Evolutionary conservation across 2,113 vertebrate species (phyloP).

Genomic region (Mastomys natalensis): DNA sequence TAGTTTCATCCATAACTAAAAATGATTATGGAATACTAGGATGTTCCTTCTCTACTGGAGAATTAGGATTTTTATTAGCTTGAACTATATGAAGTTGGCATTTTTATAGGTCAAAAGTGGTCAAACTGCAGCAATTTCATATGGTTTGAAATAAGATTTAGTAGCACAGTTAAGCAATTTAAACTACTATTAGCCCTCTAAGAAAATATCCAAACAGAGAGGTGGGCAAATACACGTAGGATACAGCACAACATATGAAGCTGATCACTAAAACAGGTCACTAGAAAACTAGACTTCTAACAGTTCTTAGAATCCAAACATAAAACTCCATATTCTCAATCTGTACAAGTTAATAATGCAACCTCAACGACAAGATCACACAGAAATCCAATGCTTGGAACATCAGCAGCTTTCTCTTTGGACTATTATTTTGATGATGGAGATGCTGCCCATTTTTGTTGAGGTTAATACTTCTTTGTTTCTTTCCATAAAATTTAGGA

Average conservation of each 20-base stretch:
- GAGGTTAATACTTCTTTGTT: conserved; percentile 31
- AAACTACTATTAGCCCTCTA: not conserved
- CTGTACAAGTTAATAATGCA: not conserved
- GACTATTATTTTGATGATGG: not conserved
- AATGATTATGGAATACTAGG: conserved; percentile 16
- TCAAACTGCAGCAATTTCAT: conserved; percentile 26
- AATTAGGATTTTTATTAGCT: conserved; percentile 45
- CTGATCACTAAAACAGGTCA: not conserved
- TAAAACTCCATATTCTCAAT: not conserved
- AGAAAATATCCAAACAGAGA: conserved; percentile 54
- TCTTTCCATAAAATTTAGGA: conserved; percentile 56
- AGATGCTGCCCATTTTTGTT: conserved; percentile 17
- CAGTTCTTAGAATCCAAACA: not conserved
- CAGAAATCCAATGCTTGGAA: not conserved
- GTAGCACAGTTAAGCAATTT: not conserved
- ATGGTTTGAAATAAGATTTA: conserved; percentile 38
- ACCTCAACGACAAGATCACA: not conserved
- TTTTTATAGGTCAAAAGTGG: conserved; percentile 11
- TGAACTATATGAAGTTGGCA: conserved; percentile 22
- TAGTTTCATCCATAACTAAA: conserved; percentile 35
- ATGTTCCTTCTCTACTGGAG: conserved; percentile 27
- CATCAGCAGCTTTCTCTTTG: not conserved
- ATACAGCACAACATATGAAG: not conserved
- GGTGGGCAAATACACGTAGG: not conserved
- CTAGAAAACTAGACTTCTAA: conserved; percentile 34